phyloP scores from a whole-genome alignment of 1,140 invertebrate species.

The Cylas formicarius region DNA sequence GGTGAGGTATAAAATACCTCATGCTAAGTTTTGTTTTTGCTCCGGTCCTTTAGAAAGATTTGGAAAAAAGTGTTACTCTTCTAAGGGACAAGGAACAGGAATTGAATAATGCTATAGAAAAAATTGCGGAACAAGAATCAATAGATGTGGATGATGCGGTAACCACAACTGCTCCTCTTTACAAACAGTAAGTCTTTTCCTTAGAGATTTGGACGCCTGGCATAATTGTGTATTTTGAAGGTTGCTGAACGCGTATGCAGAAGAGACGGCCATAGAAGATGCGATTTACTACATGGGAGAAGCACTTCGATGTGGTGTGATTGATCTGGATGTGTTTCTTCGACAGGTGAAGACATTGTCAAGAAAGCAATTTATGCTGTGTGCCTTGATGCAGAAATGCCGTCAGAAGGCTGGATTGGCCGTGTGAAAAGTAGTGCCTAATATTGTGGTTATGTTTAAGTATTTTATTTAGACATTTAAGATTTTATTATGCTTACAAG shows the following conservation, averaged over 20 bases:
- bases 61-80: conserved; percentile 78
- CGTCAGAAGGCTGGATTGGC: conserved; percentile 80
- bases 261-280: conserved; percentile 97
- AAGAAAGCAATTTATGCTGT: conserved; percentile 89
- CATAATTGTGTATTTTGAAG: too few relatives aligned
- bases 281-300: conserved; percentile 98
- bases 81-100: conserved; percentile 82
- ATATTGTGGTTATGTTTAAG: too few relatives aligned
- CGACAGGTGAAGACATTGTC: conserved; percentile 94
- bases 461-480: too few relatives aligned
- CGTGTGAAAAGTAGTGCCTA: conserved; percentile 13
- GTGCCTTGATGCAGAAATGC: conserved; percentile 94
- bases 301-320: conserved; percentile 83
- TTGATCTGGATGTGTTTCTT: conserved; percentile 93
- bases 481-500: too few relatives aligned
- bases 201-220: background rate
- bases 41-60: conserved; percentile 53
- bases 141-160: conserved; percentile 96
- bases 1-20: conserved; percentile 1
- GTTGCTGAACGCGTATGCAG: conserved; percentile 90
- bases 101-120: conserved; percentile 71
- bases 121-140: conserved; percentile 68
- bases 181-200: conserved; percentile 70
- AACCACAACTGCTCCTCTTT: conserved; percentile 90
- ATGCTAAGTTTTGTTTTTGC: too few relatives aligned